These are phyloP conservation scores for Isurus oxyrinchus DNA, from an alignment of 2,113 vertebrate species.

Conservation along the genomic window DNA sequence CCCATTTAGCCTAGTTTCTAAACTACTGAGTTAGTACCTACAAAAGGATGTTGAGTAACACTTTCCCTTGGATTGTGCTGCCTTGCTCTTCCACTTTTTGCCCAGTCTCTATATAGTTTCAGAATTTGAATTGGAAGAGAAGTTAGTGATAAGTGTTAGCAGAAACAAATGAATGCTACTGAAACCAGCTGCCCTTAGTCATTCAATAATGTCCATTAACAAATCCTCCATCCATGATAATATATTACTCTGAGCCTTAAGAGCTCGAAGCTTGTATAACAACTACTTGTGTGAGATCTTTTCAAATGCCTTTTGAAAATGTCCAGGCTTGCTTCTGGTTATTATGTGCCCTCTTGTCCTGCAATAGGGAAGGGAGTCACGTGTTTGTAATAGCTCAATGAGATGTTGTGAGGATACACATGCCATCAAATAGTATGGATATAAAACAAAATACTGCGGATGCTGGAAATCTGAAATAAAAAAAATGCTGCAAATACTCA, in stretches of 20 bases:
- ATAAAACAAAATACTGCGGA: neutral
- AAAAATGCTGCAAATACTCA: neutral
- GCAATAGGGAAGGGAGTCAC: neutral
- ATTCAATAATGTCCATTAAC: neutral
- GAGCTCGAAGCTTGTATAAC: neutral
- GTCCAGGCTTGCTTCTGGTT: neutral
- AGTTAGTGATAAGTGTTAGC: neutral
- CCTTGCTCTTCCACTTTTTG: neutral
- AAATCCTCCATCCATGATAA: neutral
- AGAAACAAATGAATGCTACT: neutral
- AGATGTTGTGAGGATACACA: neutral
- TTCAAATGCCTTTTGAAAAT: neutral
- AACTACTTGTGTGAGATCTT: neutral
- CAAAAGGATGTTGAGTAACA: neutral
- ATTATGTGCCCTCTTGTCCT: neutral
- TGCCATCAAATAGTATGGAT: neutral
- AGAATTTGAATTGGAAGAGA: neutral
- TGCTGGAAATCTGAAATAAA: neutral
- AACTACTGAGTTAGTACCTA: neutral
- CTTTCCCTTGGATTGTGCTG: neutral
- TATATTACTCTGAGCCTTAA: neutral
- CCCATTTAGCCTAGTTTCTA: neutral
- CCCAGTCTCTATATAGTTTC: neutral
- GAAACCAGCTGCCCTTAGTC: neutral
- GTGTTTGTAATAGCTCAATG: neutral